Base-by-base conservation (phyloP, 2,113 vertebrate genomes). In the Rousettus leschenaultii region DNA sequence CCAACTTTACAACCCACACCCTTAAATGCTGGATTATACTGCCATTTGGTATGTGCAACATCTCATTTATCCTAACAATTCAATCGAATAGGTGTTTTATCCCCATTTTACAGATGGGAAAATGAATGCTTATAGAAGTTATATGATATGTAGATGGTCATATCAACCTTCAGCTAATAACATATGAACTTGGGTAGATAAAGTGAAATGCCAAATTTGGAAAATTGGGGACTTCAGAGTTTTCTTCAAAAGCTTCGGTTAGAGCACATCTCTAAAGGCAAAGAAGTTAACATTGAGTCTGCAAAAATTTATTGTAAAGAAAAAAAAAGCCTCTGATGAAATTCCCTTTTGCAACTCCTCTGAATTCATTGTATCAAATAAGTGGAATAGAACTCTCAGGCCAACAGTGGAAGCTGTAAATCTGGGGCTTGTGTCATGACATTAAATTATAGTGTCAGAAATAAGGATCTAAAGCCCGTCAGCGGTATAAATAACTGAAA, bases 381-480 rank as follows among this genome's bases (percentile, higher is more conserved):
- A 77, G 35, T 6, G 24, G 94, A 96, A 57, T 84, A 91, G 61
- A 95, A 96, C 84, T 98, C 97, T 89, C 28, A 57, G 55, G 79
- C 95, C 92, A 96, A 59, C 43, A 91, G 19, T 38, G 85, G 14
- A 96, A 97, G 91, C 78, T 89, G 5, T 98, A 96, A 98, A 98
- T 97, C 51, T 94, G 38, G 73, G 95, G 21, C 16, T 94, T 92
- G 40, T 97, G 59, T 78, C 97, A 94, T 51, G 89, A 83, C 97
- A 94, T 96, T 97, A 98, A 97, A 98, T 97, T 98, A 82, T 93
- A 26, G 86, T 96, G 90, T 85, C 91, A 97, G 90, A 96, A 97
- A 92, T 90, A 97, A 97, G 97, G 96, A 98, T 96, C 95, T 97
- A 96, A 86, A 97, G 26, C 61, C 96, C 6, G 5, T 43, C 71